Evolutionary conservation across 2,113 vertebrate genomes (phyloP).

Genomic region (Columba livia): DNA sequence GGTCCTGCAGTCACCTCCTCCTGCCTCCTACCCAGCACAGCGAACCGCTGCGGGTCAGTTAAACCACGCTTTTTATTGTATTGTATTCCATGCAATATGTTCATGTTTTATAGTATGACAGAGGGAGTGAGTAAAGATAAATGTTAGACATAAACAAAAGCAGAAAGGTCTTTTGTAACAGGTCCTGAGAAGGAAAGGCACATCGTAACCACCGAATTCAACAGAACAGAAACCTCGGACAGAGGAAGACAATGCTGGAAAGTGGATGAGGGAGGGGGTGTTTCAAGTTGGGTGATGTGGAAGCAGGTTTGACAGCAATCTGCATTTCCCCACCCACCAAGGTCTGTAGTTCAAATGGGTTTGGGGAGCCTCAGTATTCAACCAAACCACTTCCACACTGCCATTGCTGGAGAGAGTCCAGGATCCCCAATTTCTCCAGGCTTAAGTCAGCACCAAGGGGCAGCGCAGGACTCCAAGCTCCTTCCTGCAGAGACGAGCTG

Average conservation of each 20-base stretch:
- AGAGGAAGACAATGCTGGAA: constrained; percentile 25
- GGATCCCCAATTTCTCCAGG: not conserved
- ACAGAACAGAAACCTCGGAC: constrained; percentile 28
- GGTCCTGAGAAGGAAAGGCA: constrained; percentile 77
- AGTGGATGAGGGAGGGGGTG: not conserved
- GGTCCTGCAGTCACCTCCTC: not conserved
- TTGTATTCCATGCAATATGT: constrained; percentile 69
- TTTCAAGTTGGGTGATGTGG: constrained; percentile 24
- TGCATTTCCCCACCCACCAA: not conserved
- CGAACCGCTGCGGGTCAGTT: not conserved
- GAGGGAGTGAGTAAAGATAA: constrained; percentile 12
- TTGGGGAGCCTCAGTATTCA: not conserved
- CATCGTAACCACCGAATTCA: constrained; percentile 63
- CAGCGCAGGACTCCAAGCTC: not conserved
- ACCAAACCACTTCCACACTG: not conserved
- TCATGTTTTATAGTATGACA: constrained; percentile 56
- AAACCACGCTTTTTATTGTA: constrained; percentile 69
- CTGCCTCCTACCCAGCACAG: not conserved
- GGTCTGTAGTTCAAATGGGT: not conserved
- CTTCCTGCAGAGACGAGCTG: not conserved
- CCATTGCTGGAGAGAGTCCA: not conserved
- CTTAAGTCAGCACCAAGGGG: constrained; percentile 35
- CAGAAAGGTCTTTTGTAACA: constrained; percentile 59
- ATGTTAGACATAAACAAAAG: constrained; percentile 61
- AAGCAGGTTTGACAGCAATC: constrained; percentile 1